These are phyloP conservation scores for Dipodomys stephensi DNA, from an alignment of 2,113 vertebrate genomes.

Conservation along the genomic window DNA sequence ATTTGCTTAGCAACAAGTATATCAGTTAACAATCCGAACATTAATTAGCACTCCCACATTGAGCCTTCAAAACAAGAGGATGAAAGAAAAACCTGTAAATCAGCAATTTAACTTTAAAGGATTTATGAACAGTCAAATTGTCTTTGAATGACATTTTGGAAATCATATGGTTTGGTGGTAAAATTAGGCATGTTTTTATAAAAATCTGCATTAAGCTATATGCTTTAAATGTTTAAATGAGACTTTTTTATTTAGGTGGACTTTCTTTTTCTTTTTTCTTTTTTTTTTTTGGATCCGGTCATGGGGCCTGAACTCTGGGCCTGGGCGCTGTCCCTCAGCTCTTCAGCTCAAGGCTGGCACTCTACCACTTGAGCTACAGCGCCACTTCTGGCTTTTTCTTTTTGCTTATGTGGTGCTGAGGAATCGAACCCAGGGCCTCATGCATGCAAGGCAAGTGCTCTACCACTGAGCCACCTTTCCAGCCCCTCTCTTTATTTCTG, in stretches of 20 bases:
- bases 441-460: no score
- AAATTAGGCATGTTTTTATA: neutral
- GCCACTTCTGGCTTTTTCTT: no score
- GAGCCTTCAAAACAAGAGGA: conserved; percentile 55
- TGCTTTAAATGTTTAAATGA: neutral
- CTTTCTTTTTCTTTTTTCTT: no score
- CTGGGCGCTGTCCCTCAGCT: no score
- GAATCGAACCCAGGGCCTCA: no score
- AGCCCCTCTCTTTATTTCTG: no score
- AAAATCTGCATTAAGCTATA: conserved; percentile 12
- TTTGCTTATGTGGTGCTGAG: no score
- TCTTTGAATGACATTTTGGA: conserved; percentile 46
- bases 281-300: no score
- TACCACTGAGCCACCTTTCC: no score
- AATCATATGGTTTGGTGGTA: conserved; percentile 5
- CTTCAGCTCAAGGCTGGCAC: no score
- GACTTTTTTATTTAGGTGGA: conserved; percentile 11
- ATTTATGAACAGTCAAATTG: conserved; percentile 24
- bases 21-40: conserved; percentile 67
- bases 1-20: conserved; percentile 61
- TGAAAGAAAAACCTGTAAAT: conserved; percentile 63
- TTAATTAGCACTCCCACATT: conserved; percentile 61
- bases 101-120: conserved; percentile 49
- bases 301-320: no score
- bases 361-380: no score